Percentiles rank a stretch among this genome's conserved stretches.
Conservation (phyloP, 2,113 vertebrate species). For the Ranitomeya imitator region DNA sequence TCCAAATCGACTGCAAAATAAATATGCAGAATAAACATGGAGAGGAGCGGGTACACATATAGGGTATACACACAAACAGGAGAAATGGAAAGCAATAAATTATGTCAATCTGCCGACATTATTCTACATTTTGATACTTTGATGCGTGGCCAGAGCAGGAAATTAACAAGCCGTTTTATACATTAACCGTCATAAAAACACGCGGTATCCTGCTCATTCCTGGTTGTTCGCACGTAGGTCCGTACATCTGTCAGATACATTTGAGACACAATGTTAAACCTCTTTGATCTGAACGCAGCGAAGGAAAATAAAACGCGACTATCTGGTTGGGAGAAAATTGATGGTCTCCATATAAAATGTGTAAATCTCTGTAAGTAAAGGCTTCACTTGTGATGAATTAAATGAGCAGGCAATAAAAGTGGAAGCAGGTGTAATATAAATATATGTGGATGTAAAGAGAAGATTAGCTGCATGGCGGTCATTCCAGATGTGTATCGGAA, state of each 20-base stretch:
- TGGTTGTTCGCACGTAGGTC: constrained; percentile 23
- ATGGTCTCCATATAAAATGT: background rate
- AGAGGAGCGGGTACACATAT: constrained; percentile 38
- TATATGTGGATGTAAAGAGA: background rate
- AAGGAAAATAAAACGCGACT: background rate
- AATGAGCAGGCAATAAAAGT: background rate
- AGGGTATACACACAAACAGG: constrained; percentile 29
- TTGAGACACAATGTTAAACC: constrained; percentile 6
- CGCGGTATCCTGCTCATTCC: background rate
- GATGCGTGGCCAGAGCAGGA: constrained; percentile 37
- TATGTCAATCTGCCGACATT: constrained; percentile 25
- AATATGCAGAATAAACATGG: constrained; percentile 62
- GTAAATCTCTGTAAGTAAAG: background rate
- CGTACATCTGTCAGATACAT: constrained; percentile 41
- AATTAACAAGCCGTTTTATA: constrained; percentile 39
- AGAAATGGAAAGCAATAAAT: constrained; percentile 33
- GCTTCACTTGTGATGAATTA: background rate
- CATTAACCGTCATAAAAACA: constrained; percentile 41
- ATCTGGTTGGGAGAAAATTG: background rate
- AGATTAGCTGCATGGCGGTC: background rate
- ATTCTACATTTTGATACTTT: constrained; percentile 35
- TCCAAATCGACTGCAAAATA: constrained; percentile 91
- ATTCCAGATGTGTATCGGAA: background rate
- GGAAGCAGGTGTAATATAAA: constrained; percentile 7
- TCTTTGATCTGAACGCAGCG: constrained; percentile 16